Percentiles rank a stretch among this genome's conserved stretches.
phyloP scores from a whole-genome alignment of 2,888 invertebrate species.

The Polietes domitor region DNA sequence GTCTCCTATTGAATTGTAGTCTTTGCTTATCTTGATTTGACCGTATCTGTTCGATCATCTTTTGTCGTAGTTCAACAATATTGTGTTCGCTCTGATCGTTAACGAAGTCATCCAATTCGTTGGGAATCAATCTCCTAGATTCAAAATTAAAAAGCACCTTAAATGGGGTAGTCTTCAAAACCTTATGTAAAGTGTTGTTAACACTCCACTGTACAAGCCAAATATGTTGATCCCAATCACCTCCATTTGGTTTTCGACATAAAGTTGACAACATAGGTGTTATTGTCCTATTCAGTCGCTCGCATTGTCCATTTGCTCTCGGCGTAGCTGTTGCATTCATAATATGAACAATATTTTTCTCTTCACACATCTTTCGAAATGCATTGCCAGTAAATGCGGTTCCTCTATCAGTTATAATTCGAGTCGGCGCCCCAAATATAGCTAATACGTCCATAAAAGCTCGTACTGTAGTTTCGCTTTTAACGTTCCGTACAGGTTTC shows the following conservation, averaged over 20 bases:
- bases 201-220: background rate
- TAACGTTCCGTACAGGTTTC: constrained; percentile 50
- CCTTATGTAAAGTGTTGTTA: constrained; percentile 47
- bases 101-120: constrained; percentile 28
- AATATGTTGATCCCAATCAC: too few species aligned
- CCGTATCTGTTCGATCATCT: constrained; percentile 35
- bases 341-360: background rate
- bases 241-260: too few species aligned
- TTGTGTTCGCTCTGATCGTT: background rate
- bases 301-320: constrained; percentile 23
- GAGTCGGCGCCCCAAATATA: constrained; percentile 71
- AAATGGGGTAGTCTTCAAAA: constrained; percentile 60
- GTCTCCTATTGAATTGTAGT: background rate
- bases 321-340: constrained; percentile 23
- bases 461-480: constrained; percentile 66
- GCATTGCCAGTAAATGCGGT: constrained; percentile 27
- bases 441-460: constrained; percentile 70
- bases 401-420: constrained; percentile 34
- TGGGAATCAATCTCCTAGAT: constrained; percentile 45
- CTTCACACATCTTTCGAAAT: constrained; percentile 6
- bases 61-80: constrained; percentile 32
- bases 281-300: background rate
- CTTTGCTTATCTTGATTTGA: background rate
- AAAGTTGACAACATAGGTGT: background rate
- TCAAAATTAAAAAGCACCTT: constrained; percentile 62